Conservation (phyloP, 2,797 vertebrate species). For the Hydrophis major region DNA sequence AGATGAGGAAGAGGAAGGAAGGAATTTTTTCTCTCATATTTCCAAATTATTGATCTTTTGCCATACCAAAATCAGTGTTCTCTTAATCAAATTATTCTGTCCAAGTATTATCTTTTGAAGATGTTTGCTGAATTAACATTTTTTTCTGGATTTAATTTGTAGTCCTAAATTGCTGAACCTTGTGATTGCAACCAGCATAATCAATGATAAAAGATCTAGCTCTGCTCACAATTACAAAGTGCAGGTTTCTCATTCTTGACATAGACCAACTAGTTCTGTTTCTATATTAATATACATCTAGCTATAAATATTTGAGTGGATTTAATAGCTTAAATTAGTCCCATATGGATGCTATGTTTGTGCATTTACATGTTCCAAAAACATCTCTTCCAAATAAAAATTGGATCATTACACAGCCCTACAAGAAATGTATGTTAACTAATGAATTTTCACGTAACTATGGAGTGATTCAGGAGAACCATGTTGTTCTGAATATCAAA, state of each 20-base stretch:
- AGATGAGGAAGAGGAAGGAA: not conserved
- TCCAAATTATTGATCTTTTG: not conserved
- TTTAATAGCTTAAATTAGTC: not conserved
- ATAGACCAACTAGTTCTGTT: not conserved
- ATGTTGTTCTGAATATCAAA: conserved; percentile 38
- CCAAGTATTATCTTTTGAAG: not conserved
- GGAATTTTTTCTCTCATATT: not conserved
- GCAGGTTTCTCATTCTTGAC: not conserved
- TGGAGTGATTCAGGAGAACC: conserved; percentile 49
- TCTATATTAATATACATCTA: not conserved
- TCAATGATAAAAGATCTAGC: not conserved
- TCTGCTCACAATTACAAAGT: not conserved
- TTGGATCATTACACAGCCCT: not conserved
- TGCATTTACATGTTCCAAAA: conserved; percentile 3
- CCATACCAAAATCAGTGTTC: not conserved
- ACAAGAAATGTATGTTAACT: conserved; percentile 23
- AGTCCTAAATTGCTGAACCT: not conserved
- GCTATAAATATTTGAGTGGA: not conserved
- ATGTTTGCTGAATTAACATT: not conserved
- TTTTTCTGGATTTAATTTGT: not conserved
- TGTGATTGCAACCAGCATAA: not conserved
- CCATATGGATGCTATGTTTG: not conserved
- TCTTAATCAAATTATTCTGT: not conserved
- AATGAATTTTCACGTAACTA: conserved; percentile 31
- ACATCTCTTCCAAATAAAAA: not conserved